These are phyloP conservation scores for Lasioglossum figueresi DNA, from an alignment of 2,888 invertebrate genomes.

Conservation along the genomic window DNA sequence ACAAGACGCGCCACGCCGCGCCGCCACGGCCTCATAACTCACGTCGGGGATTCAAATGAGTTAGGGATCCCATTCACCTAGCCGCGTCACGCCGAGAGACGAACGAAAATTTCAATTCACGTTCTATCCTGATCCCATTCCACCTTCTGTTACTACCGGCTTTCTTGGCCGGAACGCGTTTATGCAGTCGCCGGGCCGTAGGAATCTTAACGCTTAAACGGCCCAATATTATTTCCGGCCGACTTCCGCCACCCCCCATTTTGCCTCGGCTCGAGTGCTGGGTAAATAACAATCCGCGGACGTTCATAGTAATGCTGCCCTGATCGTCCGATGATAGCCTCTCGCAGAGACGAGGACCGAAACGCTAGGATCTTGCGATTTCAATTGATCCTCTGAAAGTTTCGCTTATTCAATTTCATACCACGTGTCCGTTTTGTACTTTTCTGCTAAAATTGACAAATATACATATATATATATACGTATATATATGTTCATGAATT, in stretches of 20 bases:
- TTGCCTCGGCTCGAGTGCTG: neutral
- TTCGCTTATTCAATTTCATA: neutral
- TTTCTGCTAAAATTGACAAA: too few species aligned
- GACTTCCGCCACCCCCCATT: neutral
- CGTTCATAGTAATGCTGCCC: neutral
- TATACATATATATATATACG: too few species aligned
- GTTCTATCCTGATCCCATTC: slow-evolving; percentile 31
- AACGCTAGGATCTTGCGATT: neutral
- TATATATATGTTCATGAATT: neutral
- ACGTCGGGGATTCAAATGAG: slow-evolving; percentile 64
- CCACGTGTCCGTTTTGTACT: neutral
- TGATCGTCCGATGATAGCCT: neutral
- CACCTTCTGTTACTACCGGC: slow-evolving; percentile 21
- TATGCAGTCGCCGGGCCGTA: neutral
- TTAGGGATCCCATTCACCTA: slow-evolving; percentile 66
- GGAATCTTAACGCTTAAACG: slow-evolving; percentile 6
- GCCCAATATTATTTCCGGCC: slow-evolving; percentile 3
- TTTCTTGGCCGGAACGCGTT: neutral
- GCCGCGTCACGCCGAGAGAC: slow-evolving; percentile 48
- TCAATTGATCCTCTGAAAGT: neutral
- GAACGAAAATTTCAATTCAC: slow-evolving; percentile 60
- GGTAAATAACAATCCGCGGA: neutral
- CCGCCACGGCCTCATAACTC: slow-evolving; percentile 57
- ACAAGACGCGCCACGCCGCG: slow-evolving; percentile 9
- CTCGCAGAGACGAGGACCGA: neutral